A percentile compares a stretch with the other conserved stretches of the same genome.
These are phyloP conservation scores for pig (Sus scrofa) DNA, from an alignment of 2,113 vertebrate species.

Conservation along the genomic window DNA sequence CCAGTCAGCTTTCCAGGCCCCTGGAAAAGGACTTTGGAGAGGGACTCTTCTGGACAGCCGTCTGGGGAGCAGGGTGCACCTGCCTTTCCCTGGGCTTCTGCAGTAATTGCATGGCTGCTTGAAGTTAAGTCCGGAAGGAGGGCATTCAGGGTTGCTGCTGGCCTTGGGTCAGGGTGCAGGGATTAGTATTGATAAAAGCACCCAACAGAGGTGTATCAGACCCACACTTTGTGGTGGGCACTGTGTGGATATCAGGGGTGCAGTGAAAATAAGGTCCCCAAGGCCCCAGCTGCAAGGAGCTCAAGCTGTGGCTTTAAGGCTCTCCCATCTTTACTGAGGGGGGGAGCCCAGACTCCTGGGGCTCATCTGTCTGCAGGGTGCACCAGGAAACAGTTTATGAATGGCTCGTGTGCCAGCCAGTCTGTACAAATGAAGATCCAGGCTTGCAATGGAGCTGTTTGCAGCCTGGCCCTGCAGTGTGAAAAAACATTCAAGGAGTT, in stretches of 20 bases:
- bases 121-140: not conserved
- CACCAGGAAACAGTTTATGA: not conserved
- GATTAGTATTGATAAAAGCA: not conserved
- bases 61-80: fast-evolving
- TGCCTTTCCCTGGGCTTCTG: not conserved
- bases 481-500: not conserved
- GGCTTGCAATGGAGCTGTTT: fast-evolving
- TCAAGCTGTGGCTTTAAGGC: no score
- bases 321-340: not conserved
- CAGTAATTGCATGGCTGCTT: not conserved
- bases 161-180: fast-evolving
- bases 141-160: fast-evolving
- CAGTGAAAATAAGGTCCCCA: not conserved
- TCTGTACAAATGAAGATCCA: fast-evolving
- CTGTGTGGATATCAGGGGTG: no score
- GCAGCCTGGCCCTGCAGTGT: not conserved
- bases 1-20: not conserved
- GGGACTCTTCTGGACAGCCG: not conserved
- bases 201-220: fast-evolving
- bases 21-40: not conserved
- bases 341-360: not conserved
- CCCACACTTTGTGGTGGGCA: no score
- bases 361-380: not conserved
- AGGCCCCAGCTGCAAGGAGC: not conserved
- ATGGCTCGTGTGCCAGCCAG: not conserved